These are phyloP conservation scores for Drosophila mauritiana DNA, from an alignment of 1,140 invertebrate species.

Conservation along the genomic window DNA sequence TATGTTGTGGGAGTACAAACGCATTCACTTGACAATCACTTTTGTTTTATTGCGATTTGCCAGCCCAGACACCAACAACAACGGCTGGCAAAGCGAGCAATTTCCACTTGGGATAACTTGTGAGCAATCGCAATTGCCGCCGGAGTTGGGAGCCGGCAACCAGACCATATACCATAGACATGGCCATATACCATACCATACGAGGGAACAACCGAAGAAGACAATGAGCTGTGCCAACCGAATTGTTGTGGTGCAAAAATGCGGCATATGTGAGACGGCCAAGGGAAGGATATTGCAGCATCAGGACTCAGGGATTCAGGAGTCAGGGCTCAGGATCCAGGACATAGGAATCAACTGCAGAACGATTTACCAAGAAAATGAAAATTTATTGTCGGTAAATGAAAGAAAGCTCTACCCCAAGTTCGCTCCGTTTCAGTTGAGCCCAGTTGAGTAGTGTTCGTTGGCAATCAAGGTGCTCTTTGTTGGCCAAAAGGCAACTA, in stretches of 20 bases:
- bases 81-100: conserved; percentile 65
- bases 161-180: conserved; percentile 6
- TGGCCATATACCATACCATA: background rate
- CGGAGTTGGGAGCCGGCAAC: conserved; percentile 2
- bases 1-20: conserved; percentile 57
- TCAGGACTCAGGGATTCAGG: conserved; percentile 7
- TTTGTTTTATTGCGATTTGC: conserved; percentile 79
- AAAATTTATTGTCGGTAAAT: conserved; percentile 84
- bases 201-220: conserved; percentile 51
- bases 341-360: conserved; percentile 27
- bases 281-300: conserved; percentile 39
- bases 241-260: conserved; percentile 83
- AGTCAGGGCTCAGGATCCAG: background rate
- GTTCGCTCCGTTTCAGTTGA: conserved; percentile 28
- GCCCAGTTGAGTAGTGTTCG: conserved; percentile 35
- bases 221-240: conserved; percentile 79
- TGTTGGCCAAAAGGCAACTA: conserved; percentile 49
- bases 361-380: conserved; percentile 82
- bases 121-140: conserved; percentile 77
- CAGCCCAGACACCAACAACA: conserved; percentile 48
- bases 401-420: conserved; percentile 65
- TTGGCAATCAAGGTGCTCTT: conserved; percentile 57
- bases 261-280: conserved; percentile 69
- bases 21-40: conserved; percentile 83
- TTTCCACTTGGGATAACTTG: conserved; percentile 83